Evolutionary conservation across 1,140 invertebrate species (phyloP).

Genomic region (Portunus trituberculatus): DNA sequence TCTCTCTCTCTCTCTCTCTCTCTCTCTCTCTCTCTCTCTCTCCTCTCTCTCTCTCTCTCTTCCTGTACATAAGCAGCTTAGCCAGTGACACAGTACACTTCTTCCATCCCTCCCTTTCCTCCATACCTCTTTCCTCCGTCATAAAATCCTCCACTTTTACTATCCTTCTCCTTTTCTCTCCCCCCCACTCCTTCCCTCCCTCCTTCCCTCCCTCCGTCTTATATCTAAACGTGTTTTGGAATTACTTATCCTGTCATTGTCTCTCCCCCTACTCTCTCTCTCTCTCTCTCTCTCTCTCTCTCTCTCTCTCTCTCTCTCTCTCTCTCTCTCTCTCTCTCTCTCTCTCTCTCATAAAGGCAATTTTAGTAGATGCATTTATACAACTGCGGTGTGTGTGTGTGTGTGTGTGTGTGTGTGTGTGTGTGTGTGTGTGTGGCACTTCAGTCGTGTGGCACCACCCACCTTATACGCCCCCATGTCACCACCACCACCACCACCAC

Average conservation of each 20-base stretch:
- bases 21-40: background rate
- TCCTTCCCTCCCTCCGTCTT: background rate
- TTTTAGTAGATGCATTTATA: no score
- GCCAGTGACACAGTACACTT: background rate
- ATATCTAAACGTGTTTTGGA: background rate
- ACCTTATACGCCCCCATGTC: background rate
- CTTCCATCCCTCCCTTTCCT: background rate
- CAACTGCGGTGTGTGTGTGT: background rate
- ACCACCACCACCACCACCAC: background rate
- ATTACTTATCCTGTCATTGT: background rate
- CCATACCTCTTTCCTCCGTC: background rate
- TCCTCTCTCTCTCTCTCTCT: background rate
- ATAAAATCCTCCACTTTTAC: no score
- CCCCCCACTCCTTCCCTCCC: background rate
- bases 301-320: conserved; percentile 6
- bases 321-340: no score
- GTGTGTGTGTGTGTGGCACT: background rate
- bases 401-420: no score
- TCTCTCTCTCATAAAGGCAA: no score
- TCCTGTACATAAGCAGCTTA: background rate
- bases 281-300: conserved; percentile 20
- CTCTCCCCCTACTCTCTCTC: conserved; percentile 17
- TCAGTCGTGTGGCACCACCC: background rate
- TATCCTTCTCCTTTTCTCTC: background rate
- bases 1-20: background rate